Base-by-base conservation (phyloP, 2,888 invertebrate species). In the Lacanobia oleracea region DNA sequence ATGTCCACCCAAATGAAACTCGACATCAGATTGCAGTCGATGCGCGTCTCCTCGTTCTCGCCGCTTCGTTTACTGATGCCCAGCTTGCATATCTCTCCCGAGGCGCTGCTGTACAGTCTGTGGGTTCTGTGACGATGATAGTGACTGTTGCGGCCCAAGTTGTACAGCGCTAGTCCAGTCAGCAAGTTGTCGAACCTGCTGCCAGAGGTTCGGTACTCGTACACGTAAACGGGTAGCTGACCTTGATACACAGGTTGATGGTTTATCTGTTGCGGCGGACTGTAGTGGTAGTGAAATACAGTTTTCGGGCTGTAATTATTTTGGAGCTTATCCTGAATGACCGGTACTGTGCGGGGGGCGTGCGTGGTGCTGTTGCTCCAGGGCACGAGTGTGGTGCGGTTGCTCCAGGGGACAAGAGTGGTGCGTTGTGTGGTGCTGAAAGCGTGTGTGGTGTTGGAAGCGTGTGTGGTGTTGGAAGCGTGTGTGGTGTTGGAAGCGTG, bases 151-250 rank as follows among this genome's bases (percentile, higher is more conserved):
- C 91, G 87, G 9, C 93, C 93, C 53, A 93, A 84, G 74, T 94
- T 94, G 69, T 93, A 94, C 50, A 94, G 74, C n/a, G 93, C 93
- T 63, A 94, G 83, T 1, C 94, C 94, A 9, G 93, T 91, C n/a
- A 94, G 75, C 37, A 94, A 81, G 23, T 68, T 90, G 50, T 91
- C 89, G 68, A 89, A 93, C 73, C 91, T 85, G 74, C 93, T 93
- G 4, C 92, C 92, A 0, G 93, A 93, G 64, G 93, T 79, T 69
- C 91, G 88, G 77, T 93, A 93, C 67, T 90, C 77, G 77, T 92
- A 92, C 0, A 94, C 89, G 69, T 93, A 93, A 0, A 87, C 81
- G 0, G 93, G 93, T 4, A 91, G 92, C 0, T 80, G 68, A 0
- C 88, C 88, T 40, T 89, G 91, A 69, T 90, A 93, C 40, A 93